Evolutionary conservation across 2,113 vertebrate genomes (phyloP), one percentile per base, ranked within the genome.

Genomic region (Passer montanus): DNA sequence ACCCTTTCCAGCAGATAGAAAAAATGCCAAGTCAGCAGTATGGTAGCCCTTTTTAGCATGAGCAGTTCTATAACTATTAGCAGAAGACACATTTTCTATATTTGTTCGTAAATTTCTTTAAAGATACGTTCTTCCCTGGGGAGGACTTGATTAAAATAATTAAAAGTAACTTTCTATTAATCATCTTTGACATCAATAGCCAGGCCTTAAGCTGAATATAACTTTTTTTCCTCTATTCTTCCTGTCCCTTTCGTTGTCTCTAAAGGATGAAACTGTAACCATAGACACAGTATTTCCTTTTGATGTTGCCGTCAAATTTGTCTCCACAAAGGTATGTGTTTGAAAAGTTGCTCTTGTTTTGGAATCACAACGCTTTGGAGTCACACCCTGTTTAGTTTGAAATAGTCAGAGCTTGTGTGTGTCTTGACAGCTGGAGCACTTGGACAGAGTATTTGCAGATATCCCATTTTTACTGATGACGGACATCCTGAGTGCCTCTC

Each of bases 261-360:
- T 92, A 15, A 95, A 99, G 99, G 99, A 99, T 98, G 99, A 99
- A 97, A 99, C 99, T 0, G 98, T 99, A 50, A 98, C 99, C 33
- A 98, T 99, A 95, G 99, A 99, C 95, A 99, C 99, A 0, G 98
- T 99, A 33, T 98, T 99, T 95, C 99, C 99, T 20, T 99, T 99
- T 93, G 99, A 99, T n/a, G 98, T 99, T 60, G 98, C 99, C 5
- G 97, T 98, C 82, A 99, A 99, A 96, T 99, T 99, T 98, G 98
- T 99, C 28, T 99, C 99, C 44, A 98, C 98, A 33, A 99, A 99
- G 98, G 99, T 99, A 91, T 2, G 98, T 92, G 44, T 81, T 79
- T 22, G 47, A 53, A 85, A 91, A 68, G 31, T 31, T 60, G 37
- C 63, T 79, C 39, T 7, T 90, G 15, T 64, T 15, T 85, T 73